Evolutionary conservation across 2,113 vertebrate species (phyloP).

Genomic region (Numenius arquata): DNA sequence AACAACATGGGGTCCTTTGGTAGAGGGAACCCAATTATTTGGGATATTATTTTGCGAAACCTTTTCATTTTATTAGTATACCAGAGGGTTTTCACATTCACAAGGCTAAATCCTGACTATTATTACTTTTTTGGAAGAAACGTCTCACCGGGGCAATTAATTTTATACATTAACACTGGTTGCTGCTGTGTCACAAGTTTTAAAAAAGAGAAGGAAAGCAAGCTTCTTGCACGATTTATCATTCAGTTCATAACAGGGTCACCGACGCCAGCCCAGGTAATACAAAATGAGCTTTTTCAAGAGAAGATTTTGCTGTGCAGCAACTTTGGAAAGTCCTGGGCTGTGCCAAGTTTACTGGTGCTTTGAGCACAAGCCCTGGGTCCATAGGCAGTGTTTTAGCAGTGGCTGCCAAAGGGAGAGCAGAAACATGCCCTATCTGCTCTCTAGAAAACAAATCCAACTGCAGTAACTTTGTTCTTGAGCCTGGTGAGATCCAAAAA

Average conservation of each 20-base stretch:
- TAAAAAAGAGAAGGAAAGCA: conserved; percentile 15
- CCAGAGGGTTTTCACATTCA: conserved; percentile 73
- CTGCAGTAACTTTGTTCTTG: conserved; percentile 28
- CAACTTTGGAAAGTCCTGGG: conserved; percentile 36
- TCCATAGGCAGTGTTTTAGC: not conserved
- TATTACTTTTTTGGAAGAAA: conserved; percentile 77
- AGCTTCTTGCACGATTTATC: conserved; percentile 44
- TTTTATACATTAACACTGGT: conserved; percentile 73
- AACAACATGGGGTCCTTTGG: conserved; percentile 76
- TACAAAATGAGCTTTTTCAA: not conserved
- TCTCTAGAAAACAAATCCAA: conserved; percentile 34
- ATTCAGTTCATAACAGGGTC: conserved; percentile 67
- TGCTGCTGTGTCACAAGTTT: conserved; percentile 48
- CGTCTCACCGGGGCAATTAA: conserved; percentile 76
- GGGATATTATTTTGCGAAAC: conserved; percentile 73
- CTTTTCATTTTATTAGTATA: conserved; percentile 77
- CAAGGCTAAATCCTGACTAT: conserved; percentile 69
- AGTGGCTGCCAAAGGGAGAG: not conserved
- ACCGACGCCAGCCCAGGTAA: conserved; percentile 4
- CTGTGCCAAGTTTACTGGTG: not conserved
- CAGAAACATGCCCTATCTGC: not conserved
- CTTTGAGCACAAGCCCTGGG: not conserved
- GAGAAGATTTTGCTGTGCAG: not conserved
- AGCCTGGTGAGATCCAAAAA: conserved; percentile 62
- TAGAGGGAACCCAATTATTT: conserved; percentile 77